Conservation (phyloP, 2,888 invertebrate genomes). For the Ditylenchus weischeri region DNA sequence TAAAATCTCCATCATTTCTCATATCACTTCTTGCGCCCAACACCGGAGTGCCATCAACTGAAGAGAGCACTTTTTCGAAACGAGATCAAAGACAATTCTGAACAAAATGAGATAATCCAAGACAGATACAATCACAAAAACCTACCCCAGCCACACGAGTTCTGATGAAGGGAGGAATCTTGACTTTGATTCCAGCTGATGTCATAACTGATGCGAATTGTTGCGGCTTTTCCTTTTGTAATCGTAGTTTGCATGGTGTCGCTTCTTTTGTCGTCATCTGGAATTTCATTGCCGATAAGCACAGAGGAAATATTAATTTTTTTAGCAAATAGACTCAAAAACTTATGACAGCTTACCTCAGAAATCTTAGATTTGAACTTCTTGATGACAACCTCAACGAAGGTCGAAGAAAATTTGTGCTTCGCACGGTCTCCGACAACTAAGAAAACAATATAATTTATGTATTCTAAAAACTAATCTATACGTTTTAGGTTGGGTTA, state of each 20-base stretch:
- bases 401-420: not conserved
- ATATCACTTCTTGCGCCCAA: not conserved
- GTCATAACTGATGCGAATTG: slow-evolving; percentile 4
- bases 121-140: not conserved
- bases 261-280: not conserved
- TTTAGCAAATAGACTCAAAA: not conserved
- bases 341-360: not conserved
- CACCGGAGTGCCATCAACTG: not conserved
- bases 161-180: not conserved
- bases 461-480: too few species aligned
- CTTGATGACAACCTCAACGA: not conserved
- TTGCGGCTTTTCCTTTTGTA: not conserved
- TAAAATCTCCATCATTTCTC: too few species aligned
- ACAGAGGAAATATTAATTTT: not conserved
- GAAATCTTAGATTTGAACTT: not conserved
- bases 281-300: not conserved
- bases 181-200: not conserved
- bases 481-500: too few species aligned
- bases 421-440: not conserved
- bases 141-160: not conserved
- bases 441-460: not conserved
- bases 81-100: not conserved
- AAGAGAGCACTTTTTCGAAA: not conserved
- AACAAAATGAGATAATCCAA: not conserved
- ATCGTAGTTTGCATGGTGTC: not conserved